Conservation (phyloP, 30 jellyfish, hydroid and myxozoan species). For the Turritopsis dohrnii region DNA sequence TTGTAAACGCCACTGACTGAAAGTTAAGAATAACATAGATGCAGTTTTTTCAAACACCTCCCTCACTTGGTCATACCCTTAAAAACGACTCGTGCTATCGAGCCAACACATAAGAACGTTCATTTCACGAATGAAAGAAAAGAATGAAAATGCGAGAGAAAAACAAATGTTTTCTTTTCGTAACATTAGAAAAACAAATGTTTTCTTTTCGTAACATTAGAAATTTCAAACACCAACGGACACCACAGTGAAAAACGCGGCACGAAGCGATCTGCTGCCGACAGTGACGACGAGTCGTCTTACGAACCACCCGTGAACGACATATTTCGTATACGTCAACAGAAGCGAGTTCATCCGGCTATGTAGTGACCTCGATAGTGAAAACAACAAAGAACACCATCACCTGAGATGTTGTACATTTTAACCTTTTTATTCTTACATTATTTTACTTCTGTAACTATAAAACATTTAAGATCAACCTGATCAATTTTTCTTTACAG, state of each 20-base stretch:
- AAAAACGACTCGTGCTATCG: too few species aligned
- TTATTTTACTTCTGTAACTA: neutral
- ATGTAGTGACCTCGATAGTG: neutral
- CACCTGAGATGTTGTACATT: neutral
- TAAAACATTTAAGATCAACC: neutral
- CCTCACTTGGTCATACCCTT: too few species aligned
- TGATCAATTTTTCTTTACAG: neutral
- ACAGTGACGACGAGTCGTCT: slow-evolving; percentile 88
- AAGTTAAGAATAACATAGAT: too few species aligned
- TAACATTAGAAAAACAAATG: too few species aligned
- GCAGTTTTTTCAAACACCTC: too few species aligned
- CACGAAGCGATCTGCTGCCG: slow-evolving; percentile 76
- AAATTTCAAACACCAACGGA: slow-evolving; percentile 14
- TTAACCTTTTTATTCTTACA: neutral
- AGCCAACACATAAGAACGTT: too few species aligned
- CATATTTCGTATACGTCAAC: slow-evolving; percentile 82
- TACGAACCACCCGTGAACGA: slow-evolving; percentile 88
- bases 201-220: too few species aligned
- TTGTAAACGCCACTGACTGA: too few species aligned
- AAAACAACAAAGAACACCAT: neutral
- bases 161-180: too few species aligned
- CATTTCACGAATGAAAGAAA: too few species aligned
- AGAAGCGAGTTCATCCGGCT: slow-evolving; percentile 67
- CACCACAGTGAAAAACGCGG: slow-evolving; percentile 62
- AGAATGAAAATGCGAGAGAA: too few species aligned